Evolutionary conservation across 2,113 vertebrate species (phyloP).

Genomic region (Poeciliopsis occidentalis): DNA sequence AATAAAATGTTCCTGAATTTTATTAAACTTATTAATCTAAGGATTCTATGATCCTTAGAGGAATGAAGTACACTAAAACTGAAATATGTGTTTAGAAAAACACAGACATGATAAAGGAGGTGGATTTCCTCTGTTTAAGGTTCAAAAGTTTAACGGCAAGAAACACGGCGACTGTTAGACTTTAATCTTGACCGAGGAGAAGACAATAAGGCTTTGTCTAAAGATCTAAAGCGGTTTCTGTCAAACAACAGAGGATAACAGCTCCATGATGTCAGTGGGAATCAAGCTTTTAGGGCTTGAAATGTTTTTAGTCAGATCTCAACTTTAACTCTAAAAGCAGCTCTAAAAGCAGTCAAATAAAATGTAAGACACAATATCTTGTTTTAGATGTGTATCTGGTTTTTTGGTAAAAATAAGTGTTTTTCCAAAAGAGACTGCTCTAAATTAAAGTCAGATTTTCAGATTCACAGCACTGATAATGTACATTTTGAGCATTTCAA

Average conservation of each 20-base stretch:
- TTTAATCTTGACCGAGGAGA: slow-evolving; percentile 39
- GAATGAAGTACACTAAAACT: slow-evolving; percentile 8
- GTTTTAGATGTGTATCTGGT: not conserved
- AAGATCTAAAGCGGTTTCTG: slow-evolving; percentile 44
- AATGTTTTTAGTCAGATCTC: slow-evolving; percentile 37
- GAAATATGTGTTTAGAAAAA: slow-evolving; percentile 20
- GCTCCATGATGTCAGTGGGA: slow-evolving; percentile 16
- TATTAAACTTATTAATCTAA: no score
- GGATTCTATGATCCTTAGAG: not conserved
- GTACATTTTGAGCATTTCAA: no score
- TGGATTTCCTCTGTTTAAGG: slow-evolving; percentile 42
- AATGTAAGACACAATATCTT: not conserved
- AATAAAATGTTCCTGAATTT: not conserved
- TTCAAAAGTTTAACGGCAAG: slow-evolving; percentile 38
- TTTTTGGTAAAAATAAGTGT: no score
- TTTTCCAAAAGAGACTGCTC: no score
- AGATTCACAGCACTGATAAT: no score
- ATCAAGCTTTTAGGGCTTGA: slow-evolving; percentile 31
- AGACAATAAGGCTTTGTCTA: slow-evolving; percentile 51
- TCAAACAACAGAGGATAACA: slow-evolving; percentile 25
- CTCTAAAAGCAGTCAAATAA: not conserved
- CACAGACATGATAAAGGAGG: slow-evolving; percentile 15
- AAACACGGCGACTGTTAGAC: slow-evolving; percentile 28
- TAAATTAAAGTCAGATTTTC: no score
- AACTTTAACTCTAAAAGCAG: slow-evolving; percentile 9